Base-by-base conservation (phyloP, 2,888 invertebrate genomes). In the Neuroscelio doddi region DNA sequence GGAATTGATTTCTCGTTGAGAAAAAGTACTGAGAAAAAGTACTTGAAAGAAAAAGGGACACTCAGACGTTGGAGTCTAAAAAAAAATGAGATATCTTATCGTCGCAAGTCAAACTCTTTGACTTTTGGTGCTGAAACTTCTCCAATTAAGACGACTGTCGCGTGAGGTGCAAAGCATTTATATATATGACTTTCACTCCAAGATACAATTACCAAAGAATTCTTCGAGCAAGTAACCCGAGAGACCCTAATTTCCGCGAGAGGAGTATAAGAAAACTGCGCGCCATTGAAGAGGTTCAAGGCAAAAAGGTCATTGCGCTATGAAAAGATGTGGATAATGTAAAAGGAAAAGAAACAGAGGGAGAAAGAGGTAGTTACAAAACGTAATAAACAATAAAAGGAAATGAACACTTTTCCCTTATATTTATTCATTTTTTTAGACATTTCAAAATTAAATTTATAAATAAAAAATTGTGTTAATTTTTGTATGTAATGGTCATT, bases 291-390 rank as follows among this genome's bases (percentile, higher is more conserved):
- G 51, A 51, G 39, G 45, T 38, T 59, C 51, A 52, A 59, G 52
- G 51, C 52, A 16, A 59, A 58, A 59, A 59, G 59, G 59, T 59
- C 52, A 52, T 59, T 46, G 51, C 46, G 46, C 59, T 41, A 34
- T 14, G 41, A 39, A 52, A 14, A 24, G 34, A 32, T 27, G 32
- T 51, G 34, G 15, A 59, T 46, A 52, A 58, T 45, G 44, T 29
- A 39, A 56, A 46, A 34, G n/a, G n/a, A n/a, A n/a, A n/a, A n/a
- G n/a, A n/a, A n/a, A n/a, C n/a, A n/a, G 12, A 34, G 5, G 12
- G 34, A 34, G 14, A n/a, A 9, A 29, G 21, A 56, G 36, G 46
- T 24, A 46, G 30, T 32, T 38, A 14, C 47, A 41, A 30, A 24
- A 15, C 10, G 24, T 39, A 26, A 47, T 47, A 55, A 55, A 47